These are phyloP conservation scores for Serranus cabrilla DNA, from an alignment of 2,797 vertebrate genomes.

Conservation along the genomic window DNA sequence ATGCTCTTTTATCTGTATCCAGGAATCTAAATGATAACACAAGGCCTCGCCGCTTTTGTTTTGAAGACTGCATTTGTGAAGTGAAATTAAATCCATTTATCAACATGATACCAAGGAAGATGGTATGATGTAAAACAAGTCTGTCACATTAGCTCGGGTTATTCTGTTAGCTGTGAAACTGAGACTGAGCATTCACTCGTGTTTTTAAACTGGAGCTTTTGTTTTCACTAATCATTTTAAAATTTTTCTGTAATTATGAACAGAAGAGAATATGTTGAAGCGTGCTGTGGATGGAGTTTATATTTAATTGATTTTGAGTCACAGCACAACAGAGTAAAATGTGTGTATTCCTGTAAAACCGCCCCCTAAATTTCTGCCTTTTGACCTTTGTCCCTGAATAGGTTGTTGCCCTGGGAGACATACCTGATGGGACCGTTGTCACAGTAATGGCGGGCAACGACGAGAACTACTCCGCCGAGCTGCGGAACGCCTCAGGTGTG, in stretches of 20 bases:
- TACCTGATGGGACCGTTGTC: conserved; percentile 96
- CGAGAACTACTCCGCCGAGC: conserved; percentile 98
- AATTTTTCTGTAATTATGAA: background rate
- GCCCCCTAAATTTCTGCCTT: background rate
- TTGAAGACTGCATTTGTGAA: conserved; percentile 35
- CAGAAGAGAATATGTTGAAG: background rate
- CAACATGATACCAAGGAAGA: conserved; percentile 39
- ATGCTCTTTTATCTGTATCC: conserved; percentile 76
- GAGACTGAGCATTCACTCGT: conserved; percentile 29
- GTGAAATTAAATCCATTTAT: conserved; percentile 66
- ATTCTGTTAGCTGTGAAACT: conserved; percentile 19
- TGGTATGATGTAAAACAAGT: conserved; percentile 48
- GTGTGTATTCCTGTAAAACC: background rate
- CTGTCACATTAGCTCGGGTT: conserved; percentile 34
- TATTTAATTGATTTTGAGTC: background rate
- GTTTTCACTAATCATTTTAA: background rate
- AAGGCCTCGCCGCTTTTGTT: conserved; percentile 61
- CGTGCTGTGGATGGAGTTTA: background rate
- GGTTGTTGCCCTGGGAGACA: conserved; percentile 98
- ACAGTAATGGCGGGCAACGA: conserved; percentile 99
- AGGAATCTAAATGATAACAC: conserved; percentile 76
- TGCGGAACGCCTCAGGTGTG: conserved; percentile 97
- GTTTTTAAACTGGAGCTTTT: conserved; percentile 5
- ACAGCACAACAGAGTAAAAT: background rate
- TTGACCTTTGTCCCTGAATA: conserved; percentile 59